Evolutionary conservation across 2,888 invertebrate genomes (phyloP), one percentile per base, ranked within the genome.

Genomic region (Eulithis testata): DNA sequence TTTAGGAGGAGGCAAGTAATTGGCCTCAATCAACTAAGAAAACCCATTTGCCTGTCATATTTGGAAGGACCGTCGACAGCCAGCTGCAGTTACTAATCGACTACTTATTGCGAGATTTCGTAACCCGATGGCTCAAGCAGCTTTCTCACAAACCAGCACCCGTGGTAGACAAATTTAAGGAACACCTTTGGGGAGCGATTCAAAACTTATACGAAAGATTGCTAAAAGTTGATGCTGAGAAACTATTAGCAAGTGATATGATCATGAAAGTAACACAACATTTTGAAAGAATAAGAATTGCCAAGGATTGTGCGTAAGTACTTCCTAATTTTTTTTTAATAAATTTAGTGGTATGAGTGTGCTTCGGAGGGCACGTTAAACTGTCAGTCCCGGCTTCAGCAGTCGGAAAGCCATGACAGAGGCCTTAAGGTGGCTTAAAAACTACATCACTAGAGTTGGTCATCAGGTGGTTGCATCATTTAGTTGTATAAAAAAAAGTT

Each of bases 11-110:
- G 66, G 84, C 86, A 74, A 82, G 74, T 65, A 92, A 86, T 72
- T 91, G 89, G 89, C 88, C 87, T 11, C 82, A 85, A 70, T 70
- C 80, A 44, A 74, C 78, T 11, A 93, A 87, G 76, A 92, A 91
- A 71, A 90, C 92, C 51, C 95, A 96, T 85, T 93, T 96, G 74
- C 96, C 96, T n/a, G 91, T 96, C n/a, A 94, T 97, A 78, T 96
- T 97, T 87, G 96, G 97, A 50, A 94, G 97, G 70, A 96, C 97
- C 65, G 96, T 98, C 45, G 98, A 98, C 81, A 95, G 96, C 76
- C 95, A 97, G 72, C 86, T 98, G 36, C 97, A 97, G 79, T 96
- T 97, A 83, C 93, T 98, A 49, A 94, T 98, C 73, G 97, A 98
- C 84, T 95, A 96, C 83, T 91, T 96, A 45, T 92, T 97, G 50